Evolutionary conservation across 2,113 vertebrate species (phyloP).

Genomic region (Erythrolamprus reginae): DNA sequence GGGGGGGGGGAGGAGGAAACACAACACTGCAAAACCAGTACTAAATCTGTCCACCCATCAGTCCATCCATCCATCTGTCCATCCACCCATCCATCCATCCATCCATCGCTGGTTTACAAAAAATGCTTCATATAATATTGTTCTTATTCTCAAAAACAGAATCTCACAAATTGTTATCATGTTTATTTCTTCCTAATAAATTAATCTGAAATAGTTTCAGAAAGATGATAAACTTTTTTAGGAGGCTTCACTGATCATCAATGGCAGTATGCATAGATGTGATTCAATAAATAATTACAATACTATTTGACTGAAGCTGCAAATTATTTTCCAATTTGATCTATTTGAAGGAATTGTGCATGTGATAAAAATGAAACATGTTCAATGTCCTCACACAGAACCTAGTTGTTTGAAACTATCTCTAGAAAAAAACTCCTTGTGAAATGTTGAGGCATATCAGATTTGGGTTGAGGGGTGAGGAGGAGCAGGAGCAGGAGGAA

Average conservation of each 20-base stretch:
- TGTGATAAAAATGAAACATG: background rate
- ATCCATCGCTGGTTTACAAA: background rate
- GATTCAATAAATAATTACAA: background rate
- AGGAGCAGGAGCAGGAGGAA: too few species aligned
- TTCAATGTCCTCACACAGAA: too few species aligned
- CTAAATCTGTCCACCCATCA: background rate
- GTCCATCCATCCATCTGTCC: background rate
- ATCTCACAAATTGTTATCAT: background rate
- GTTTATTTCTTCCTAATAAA: background rate
- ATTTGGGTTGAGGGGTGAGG: too few species aligned
- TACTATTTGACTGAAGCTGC: background rate
- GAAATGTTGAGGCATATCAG: too few species aligned
- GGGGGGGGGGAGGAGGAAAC: too few species aligned
- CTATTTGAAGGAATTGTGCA: background rate
- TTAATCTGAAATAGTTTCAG: background rate
- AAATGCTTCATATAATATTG: background rate
- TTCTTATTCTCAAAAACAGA: too few species aligned
- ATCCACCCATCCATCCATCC: background rate
- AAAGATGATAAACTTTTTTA: background rate
- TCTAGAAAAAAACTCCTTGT: too few species aligned
- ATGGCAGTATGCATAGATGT: background rate
- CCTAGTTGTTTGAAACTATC: too few species aligned
- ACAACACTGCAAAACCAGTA: background rate
- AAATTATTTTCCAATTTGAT: background rate
- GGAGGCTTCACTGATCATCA: background rate